These are phyloP conservation scores for Melanophora roralis DNA, from an alignment of 2,888 invertebrate species.

Conservation along the genomic window DNA sequence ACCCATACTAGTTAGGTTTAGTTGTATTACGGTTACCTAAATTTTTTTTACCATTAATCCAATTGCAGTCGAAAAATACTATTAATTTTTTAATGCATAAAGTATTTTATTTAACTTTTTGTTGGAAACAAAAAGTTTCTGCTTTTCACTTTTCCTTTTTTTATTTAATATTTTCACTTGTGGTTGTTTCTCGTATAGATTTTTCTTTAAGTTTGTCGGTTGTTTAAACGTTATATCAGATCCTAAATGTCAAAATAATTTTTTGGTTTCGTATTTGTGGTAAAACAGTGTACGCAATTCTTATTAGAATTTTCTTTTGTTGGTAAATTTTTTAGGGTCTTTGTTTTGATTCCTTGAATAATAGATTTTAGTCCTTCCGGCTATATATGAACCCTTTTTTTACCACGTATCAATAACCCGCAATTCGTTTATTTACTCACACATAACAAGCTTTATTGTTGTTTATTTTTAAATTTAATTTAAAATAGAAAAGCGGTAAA, in stretches of 20 bases:
- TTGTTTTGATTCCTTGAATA: slow-evolving; percentile 53
- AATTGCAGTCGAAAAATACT: no score
- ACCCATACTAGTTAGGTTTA: slow-evolving; percentile 63
- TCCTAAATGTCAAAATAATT: slow-evolving; percentile 54
- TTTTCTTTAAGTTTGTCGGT: no score
- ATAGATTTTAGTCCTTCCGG: background rate
- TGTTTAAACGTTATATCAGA: no score
- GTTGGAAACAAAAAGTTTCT: no score
- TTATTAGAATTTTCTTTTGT: slow-evolving; percentile 14
- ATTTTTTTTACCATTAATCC: no score
- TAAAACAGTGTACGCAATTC: slow-evolving; percentile 58
- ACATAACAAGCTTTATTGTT: no score
- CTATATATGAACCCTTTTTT: background rate
- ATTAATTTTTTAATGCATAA: no score
- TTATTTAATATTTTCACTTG: slow-evolving; percentile 46
- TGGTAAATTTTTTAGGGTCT: slow-evolving; percentile 7
- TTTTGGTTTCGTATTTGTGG: no score
- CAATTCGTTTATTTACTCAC: background rate
- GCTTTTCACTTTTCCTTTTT: background rate
- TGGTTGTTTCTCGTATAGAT: slow-evolving; percentile 54
- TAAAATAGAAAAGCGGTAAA: no score
- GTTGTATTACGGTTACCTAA: background rate
- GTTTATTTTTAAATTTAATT: no score
- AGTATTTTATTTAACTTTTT: no score
- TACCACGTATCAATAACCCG: slow-evolving; percentile 27